Evolutionary conservation across 1,140 invertebrate species (phyloP).

Genomic region (Nylanderia fulva): DNA sequence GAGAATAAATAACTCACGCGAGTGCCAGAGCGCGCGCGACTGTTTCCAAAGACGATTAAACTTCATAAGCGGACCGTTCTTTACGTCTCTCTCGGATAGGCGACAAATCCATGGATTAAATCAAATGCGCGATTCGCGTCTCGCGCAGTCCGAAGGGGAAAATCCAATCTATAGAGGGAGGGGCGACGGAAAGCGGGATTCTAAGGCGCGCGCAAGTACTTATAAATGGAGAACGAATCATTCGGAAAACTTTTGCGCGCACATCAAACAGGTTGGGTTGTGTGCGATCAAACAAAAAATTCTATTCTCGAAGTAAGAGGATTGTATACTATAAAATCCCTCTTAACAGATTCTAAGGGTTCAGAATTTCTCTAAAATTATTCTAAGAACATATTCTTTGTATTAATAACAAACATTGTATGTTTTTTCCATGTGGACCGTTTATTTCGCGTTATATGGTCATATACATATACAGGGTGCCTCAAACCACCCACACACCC

Average conservation of each 20-base stretch:
- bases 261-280: constrained; percentile 56
- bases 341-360: too few relatives aligned
- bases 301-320: too few relatives aligned
- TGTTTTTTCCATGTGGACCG: too few relatives aligned
- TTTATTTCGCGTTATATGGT: too few relatives aligned
- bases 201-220: neutral
- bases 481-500: too few relatives aligned
- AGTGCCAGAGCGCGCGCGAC: constrained; percentile 26
- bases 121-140: constrained; percentile 34
- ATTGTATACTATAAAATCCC: too few relatives aligned
- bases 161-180: constrained; percentile 69
- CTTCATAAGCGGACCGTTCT: constrained; percentile 50
- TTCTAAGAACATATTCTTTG: too few relatives aligned
- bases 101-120: constrained; percentile 66
- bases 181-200: neutral
- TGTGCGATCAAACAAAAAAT: too few relatives aligned
- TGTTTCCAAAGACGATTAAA: constrained; percentile 52
- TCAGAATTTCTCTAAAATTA: too few relatives aligned
- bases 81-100: constrained; percentile 41
- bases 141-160: constrained; percentile 27
- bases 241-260: constrained; percentile 71
- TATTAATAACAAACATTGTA: too few relatives aligned
- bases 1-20: constrained; percentile 31
- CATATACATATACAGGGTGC: too few relatives aligned
- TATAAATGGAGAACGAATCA: constrained; percentile 75